Evolutionary conservation across 2,113 vertebrate species (phyloP), one percentile per base, ranked within the genome.

Genomic region (Isurus oxyrinchus): DNA sequence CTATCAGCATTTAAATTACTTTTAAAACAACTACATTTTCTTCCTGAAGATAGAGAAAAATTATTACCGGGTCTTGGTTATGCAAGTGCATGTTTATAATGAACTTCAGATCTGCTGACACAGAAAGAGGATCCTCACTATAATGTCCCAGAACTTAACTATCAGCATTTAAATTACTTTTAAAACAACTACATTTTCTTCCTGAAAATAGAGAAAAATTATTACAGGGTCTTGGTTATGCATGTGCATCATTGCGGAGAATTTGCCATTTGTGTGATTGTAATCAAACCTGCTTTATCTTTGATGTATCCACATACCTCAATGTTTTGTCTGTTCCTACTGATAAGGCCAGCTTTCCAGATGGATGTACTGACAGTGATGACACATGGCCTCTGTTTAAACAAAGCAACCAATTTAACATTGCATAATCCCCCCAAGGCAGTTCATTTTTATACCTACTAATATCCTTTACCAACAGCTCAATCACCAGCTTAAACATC

Each of bases 301-400:
- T n/a, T 16, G 14, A 44, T 31, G n/a, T 61, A 49, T 63, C 53
- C 0, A 97, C 97, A 97, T 96, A 99, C 99, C 99, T 98, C 96
- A 99, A 97, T 27, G 98, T 99, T 97, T 98, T 99, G 97, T 99
- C 99, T 53, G 99, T 99, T 94, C 99, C 99, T 0, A 99, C 99
- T 59, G 99, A 99, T 79, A 99, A 98, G 0, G 98, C 99, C 96
- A 99, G 98, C 97, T 99, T 99, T 96, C 99, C 99, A 84, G 99
- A 99, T 0, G 99, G 99, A 97, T 99, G 99, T 97, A 99, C 98
- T 16, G 99, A 99, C 96, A 99, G 97, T 35, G 98, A 99, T 23
- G 98, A 98, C 96, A 99, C 98, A 0, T 98, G 98, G 27, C 99
- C 99, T 96, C 99, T 99, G 97, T 72, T 91, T 53, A 72, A 96